A percentile compares a stretch with the other conserved stretches of the same genome.
These are phyloP conservation scores for Euura lappo DNA, from an alignment of 1,140 invertebrate species.

Conservation along the genomic window DNA sequence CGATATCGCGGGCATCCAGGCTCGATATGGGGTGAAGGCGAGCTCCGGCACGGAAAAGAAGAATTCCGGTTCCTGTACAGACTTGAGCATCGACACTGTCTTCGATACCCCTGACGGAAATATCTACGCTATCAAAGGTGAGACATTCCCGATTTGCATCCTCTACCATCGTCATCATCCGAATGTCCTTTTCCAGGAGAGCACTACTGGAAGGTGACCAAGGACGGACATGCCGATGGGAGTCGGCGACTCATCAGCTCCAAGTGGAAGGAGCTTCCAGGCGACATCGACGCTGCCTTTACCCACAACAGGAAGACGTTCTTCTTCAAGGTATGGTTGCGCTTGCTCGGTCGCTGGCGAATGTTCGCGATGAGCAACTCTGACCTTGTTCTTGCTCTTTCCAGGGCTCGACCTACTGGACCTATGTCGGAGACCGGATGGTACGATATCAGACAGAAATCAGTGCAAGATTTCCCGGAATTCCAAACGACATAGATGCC, in stretches of 20 bases:
- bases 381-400: conserved; percentile 9
- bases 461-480: conserved; percentile 88
- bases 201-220: conserved; percentile 82
- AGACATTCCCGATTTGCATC: conserved; percentile 4
- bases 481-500: conserved; percentile 90
- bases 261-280: conserved; percentile 82
- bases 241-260: conserved; percentile 81
- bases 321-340: conserved; percentile 76
- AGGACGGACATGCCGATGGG: conserved; percentile 78
- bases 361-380: too few relatives aligned
- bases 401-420: conserved; percentile 89
- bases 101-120: conserved; percentile 83
- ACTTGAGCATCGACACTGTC: conserved; percentile 83
- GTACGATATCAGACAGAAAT: conserved; percentile 93
- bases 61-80: conserved; percentile 76
- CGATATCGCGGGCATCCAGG: conserved; percentile 81
- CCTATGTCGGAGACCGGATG: conserved; percentile 82
- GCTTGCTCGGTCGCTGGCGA: not conserved
- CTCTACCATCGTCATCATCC: too few relatives aligned
- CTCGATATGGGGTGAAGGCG: too few relatives aligned
- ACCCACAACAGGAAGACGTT: conserved; percentile 93
- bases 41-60: conserved; percentile 47
- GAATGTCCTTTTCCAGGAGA: conserved; percentile 61
- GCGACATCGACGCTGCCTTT: conserved; percentile 87
- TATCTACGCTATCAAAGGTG: conserved; percentile 89